Evolutionary conservation across 1,140 invertebrate genomes (phyloP).

Genomic region (Drosophila varians): DNA sequence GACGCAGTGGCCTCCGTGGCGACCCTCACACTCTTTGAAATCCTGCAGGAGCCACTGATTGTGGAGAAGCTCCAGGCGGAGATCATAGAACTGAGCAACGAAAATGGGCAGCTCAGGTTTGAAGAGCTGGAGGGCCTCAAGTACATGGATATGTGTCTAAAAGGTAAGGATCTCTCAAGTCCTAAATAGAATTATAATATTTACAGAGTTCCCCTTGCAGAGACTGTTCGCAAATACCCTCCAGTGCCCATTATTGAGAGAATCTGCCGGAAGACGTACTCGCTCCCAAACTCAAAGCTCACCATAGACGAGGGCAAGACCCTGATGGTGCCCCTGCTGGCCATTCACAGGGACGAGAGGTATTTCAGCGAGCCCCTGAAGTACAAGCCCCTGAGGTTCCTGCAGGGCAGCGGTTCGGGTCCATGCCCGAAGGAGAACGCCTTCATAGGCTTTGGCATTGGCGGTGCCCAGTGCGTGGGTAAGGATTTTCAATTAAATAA

Average conservation of each 20-base stretch:
- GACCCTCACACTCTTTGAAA: constrained; percentile 64
- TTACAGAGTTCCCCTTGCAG: constrained; percentile 25
- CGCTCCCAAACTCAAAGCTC: constrained; percentile 58
- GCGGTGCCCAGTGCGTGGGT: constrained; percentile 66
- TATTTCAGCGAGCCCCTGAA: constrained; percentile 86
- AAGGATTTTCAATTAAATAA: constrained; percentile 7
- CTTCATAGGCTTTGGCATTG: constrained; percentile 65
- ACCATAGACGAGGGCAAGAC: constrained; percentile 77
- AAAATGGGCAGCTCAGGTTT: constrained; percentile 38
- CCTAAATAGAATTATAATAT: not conserved
- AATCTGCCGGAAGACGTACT: constrained; percentile 64
- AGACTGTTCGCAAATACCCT: constrained; percentile 84
- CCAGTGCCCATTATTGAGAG: constrained; percentile 74
- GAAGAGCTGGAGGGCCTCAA: constrained; percentile 57
- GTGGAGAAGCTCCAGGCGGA: constrained; percentile 65
- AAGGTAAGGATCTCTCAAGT: constrained; percentile 27
- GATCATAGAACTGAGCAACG: constrained; percentile 35
- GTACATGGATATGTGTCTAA: constrained; percentile 73
- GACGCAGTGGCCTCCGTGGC: constrained; percentile 57
- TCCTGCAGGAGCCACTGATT: constrained; percentile 62
- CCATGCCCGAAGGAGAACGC: constrained; percentile 5
- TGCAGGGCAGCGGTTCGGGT: constrained; percentile 20
- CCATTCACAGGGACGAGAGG: constrained; percentile 86
- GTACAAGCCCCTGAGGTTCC: constrained; percentile 86
- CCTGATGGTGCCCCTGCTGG: constrained; percentile 69